These are phyloP conservation scores for Amblyopsis hoosieri DNA, from an alignment of 2,797 vertebrate species.

Conservation along the genomic window DNA sequence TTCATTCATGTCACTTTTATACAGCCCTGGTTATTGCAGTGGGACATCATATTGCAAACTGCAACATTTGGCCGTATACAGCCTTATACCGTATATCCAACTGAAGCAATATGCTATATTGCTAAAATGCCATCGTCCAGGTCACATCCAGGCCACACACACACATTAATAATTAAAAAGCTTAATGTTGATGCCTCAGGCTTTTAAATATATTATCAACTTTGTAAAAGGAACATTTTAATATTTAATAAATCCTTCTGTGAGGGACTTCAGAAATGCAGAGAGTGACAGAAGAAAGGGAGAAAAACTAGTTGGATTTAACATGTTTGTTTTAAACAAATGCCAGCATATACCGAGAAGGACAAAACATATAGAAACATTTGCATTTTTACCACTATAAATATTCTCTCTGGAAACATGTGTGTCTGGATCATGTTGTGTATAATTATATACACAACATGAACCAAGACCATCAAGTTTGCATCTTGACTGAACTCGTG, in stretches of 20 bases:
- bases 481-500: slow-evolving; percentile 54
- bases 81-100: slow-evolving; percentile 1
- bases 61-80: not conserved
- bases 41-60: not conserved
- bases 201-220: slow-evolving; percentile 63
- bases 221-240: not conserved
- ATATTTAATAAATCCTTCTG: not conserved
- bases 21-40: not conserved
- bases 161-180: slow-evolving; percentile 74
- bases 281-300: not conserved
- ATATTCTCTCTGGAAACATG: no score
- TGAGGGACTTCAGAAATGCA: no score
- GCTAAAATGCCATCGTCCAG: slow-evolving; percentile 50
- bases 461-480: slow-evolving; percentile 59
- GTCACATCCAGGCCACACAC: slow-evolving; percentile 48
- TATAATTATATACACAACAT: slow-evolving; percentile 47
- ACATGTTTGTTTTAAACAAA: no score
- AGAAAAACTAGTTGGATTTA: not conserved
- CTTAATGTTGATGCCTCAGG: slow-evolving; percentile 75
- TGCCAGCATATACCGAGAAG: no score
- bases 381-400: no score
- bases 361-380: no score
- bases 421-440: no score
- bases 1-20: no score
- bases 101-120: slow-evolving; percentile 27